These are phyloP conservation scores for Rotaria sp. DNA, from an alignment of 2,888 invertebrate species.

Conservation along the genomic window DNA sequence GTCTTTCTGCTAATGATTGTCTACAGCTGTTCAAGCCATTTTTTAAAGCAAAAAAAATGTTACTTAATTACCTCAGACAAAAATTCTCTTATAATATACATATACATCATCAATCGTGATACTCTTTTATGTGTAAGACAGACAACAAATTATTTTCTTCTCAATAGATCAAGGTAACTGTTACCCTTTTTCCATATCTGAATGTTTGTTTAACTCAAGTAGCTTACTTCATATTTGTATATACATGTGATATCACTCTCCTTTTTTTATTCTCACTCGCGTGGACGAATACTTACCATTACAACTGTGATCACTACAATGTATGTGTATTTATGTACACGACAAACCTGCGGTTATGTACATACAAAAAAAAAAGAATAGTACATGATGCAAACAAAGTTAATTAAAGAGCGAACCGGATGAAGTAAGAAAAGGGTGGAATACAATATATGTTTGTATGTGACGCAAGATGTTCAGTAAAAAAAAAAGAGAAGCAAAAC, in stretches of 20 bases:
- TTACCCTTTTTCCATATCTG: background rate
- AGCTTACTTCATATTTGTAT: background rate
- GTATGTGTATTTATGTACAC: conserved; percentile 15
- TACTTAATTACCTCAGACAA: background rate
- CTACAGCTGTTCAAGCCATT: background rate
- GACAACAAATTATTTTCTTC: background rate
- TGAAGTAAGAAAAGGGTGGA: background rate
- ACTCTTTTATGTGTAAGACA: background rate
- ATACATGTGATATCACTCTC: background rate
- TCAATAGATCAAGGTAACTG: background rate
- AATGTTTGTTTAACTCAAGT: background rate
- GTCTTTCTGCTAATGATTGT: background rate
- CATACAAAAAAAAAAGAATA: background rate
- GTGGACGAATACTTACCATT: background rate
- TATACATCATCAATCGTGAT: background rate
- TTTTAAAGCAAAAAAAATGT: background rate
- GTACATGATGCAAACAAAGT: conserved; percentile 7
- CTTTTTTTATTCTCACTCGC: background rate
- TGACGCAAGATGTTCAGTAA: conserved; percentile 9
- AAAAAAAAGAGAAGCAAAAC: background rate
- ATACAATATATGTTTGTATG: conserved; percentile 21
- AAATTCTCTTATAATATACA: background rate
- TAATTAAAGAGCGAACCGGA: conserved; percentile 14
- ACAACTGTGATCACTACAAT: background rate
- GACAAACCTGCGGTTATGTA: conserved; percentile 18